Percentiles rank a stretch among this genome's conserved stretches.
These are phyloP conservation scores for Lochmaea crataegi DNA, from an alignment of 2,888 invertebrate genomes.

Conservation along the genomic window DNA sequence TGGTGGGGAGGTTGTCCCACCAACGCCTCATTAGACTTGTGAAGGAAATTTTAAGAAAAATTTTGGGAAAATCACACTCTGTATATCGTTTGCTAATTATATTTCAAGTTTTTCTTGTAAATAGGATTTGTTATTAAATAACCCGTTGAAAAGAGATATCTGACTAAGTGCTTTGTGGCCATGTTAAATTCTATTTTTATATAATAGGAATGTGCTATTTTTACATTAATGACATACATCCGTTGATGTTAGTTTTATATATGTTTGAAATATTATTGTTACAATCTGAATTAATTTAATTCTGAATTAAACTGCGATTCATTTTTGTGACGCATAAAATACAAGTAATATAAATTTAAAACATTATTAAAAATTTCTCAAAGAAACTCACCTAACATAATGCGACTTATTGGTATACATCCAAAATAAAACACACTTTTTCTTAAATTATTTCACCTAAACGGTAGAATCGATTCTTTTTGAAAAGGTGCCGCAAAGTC, in stretches of 20 bases:
- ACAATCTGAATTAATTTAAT: conserved; percentile 8
- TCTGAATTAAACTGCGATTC: background rate
- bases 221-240: conserved; percentile 28
- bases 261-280: conserved; percentile 15
- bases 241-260: background rate
- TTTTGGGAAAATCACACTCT: too few relatives aligned
- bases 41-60: too few relatives aligned
- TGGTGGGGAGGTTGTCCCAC: too few relatives aligned
- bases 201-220: conserved; percentile 32
- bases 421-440: background rate
- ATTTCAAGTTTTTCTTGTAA: background rate
- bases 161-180: background rate
- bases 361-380: too few relatives aligned
- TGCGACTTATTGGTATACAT: background rate
- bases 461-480: conserved; percentile 27
- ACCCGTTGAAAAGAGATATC: background rate
- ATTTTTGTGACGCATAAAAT: background rate
- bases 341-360: too few relatives aligned
- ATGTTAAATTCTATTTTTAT: conserved; percentile 27
- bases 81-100: background rate
- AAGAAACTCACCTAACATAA: too few relatives aligned
- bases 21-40: too few relatives aligned
- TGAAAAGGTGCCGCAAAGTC: conserved; percentile 39
- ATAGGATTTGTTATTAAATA: background rate
- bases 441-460: background rate